Conservation (phyloP, 2,797 vertebrate genomes). For the Gobionotothen gibberifrons region DNA sequence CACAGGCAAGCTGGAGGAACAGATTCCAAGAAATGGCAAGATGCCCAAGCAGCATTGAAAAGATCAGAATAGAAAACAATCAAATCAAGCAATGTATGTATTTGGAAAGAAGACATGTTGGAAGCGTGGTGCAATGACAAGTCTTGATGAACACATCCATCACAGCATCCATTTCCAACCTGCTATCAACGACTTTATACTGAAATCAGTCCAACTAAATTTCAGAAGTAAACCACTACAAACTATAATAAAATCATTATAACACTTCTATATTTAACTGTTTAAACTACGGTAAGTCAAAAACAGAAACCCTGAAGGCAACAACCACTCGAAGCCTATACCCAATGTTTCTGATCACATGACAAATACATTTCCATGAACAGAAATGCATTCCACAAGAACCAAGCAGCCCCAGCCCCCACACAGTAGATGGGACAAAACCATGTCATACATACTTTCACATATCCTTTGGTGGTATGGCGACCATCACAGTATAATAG, state of each 20-base stretch:
- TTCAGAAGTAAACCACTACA: not conserved
- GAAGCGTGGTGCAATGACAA: not conserved
- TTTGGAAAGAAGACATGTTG: not conserved
- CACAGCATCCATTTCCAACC: not conserved
- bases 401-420: not conserved
- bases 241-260: constrained; percentile 3
- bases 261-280: not conserved
- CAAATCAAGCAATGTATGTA: too few relatives aligned
- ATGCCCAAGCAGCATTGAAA: not conserved
- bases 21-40: not conserved
- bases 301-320: not conserved
- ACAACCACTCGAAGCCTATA: not conserved
- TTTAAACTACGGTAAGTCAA: too few relatives aligned
- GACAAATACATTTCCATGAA: not conserved
- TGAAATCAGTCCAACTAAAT: not conserved
- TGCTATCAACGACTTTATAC: not conserved
- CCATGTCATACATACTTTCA: not conserved
- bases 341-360: not conserved
- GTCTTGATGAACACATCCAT: not conserved
- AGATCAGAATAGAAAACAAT: not conserved
- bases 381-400: too few relatives aligned
- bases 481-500: not conserved
- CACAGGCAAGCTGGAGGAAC: not conserved
- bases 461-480: not conserved
- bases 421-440: constrained; percentile 2